Base-by-base conservation (phyloP, 2,113 vertebrate species). In the Caranx ignobilis region DNA sequence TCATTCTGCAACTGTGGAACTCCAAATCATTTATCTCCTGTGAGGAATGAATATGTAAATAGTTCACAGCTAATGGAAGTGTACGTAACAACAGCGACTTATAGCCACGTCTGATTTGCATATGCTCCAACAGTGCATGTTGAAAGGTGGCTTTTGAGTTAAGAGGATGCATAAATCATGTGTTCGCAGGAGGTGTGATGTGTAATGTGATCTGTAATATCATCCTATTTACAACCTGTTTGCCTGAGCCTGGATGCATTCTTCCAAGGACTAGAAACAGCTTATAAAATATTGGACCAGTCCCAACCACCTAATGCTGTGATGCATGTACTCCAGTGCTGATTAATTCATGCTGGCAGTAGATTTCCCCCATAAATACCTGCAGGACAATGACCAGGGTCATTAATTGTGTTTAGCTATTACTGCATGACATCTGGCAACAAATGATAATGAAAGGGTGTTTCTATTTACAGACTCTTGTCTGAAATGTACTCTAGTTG, bases 101-200 rank as follows among this genome's bases (percentile, higher is more conserved):
- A 47, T 47, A 79, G 64, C 61, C 15, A 48, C 11, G 63, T 83
- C 66, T 79, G 34, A 89, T 93, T 90, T 92, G 79, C 90, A 94
- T 92, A 81, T 92, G 79, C 73, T 79, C 83, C 81, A 78, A 63
- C 86, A 47, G 67, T 19, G 62, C 10, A 54, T 62, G 88, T 82
- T 87, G 87, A 89, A 86, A 84, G 85, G 82, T 87, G 65, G 82
- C 81, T 89, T 89, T 86, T 76, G 85, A 91, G 86, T 84, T 83
- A 87, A 89, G 87, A 87, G 83, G 81, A 81, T 72, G 39, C 81
- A 88, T 90, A 92, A 93, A 93, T 92, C 88, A 84, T 81, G 21
- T 47, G 73, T 86, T 84, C 6, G 48, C 70, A 16, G 57, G 65
- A 82, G 81, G 77, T 87, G 76, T 85, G 84, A 88, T 61, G 67